These are phyloP conservation scores for Harmothoe impar DNA, from an alignment of 2,888 invertebrate genomes.

Conservation along the genomic window DNA sequence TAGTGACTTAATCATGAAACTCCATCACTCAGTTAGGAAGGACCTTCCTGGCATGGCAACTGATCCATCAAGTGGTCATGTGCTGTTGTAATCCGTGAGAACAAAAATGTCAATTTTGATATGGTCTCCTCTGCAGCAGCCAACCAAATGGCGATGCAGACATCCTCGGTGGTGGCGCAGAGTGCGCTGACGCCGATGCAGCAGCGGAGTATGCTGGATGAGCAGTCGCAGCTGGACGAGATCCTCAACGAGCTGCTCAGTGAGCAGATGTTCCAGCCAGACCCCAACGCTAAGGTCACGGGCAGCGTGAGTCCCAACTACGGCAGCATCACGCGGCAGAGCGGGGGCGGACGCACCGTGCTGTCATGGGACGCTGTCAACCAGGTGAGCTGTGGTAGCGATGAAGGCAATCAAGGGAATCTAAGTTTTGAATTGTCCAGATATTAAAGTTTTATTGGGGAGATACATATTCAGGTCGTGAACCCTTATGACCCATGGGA, in stretches of 20 bases:
- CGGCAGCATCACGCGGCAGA: slow-evolving; percentile 70
- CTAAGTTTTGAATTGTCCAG: no score
- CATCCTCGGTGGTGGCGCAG: neutral
- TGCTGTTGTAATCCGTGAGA: no score
- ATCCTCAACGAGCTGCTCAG: slow-evolving; percentile 81
- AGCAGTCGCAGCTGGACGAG: slow-evolving; percentile 79
- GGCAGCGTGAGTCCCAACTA: slow-evolving; percentile 48
- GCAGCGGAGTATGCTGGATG: slow-evolving; percentile 85
- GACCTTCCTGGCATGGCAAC: no score
- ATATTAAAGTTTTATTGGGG: no score
- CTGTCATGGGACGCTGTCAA: slow-evolving; percentile 70
- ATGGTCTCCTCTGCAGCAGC: neutral
- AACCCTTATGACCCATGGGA: no score
- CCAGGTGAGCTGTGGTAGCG: no score
- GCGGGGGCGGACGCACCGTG: slow-evolving; percentile 68
- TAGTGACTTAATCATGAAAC: no score
- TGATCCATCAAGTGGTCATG: no score
- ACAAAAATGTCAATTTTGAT: no score
- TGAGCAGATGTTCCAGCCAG: slow-evolving; percentile 74
- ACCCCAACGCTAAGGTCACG: neutral
- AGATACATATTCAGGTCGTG: no score
- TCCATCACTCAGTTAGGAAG: no score
- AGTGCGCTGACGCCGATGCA: slow-evolving; percentile 35
- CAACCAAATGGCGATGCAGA: slow-evolving; percentile 49
- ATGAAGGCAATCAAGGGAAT: no score